phyloP scores from a whole-genome alignment of 2,888 invertebrate genomes.

The Melinaea menophilus region DNA sequence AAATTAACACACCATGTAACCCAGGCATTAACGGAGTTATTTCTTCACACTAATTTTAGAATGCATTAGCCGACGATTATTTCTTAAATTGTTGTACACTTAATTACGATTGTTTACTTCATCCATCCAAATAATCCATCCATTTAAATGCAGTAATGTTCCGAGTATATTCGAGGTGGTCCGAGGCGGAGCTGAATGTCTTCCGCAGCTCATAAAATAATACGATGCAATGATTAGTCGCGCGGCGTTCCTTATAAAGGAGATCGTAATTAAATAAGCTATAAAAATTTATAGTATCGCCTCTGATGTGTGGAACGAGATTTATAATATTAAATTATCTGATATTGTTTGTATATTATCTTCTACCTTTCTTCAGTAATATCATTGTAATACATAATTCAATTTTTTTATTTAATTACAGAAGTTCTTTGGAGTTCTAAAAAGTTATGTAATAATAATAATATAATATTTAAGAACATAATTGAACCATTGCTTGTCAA shows the following conservation, averaged over 20 bases:
- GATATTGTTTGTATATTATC: background rate
- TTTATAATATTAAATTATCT: background rate
- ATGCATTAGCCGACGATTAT: conserved; percentile 59
- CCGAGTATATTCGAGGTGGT: conserved; percentile 53
- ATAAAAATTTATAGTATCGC: conserved; percentile 30
- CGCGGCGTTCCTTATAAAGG: conserved; percentile 19
- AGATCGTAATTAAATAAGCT: conserved; percentile 18
- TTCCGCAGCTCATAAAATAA: conserved; percentile 53
- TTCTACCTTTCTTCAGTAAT: background rate
- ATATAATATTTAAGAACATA: background rate
- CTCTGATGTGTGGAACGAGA: background rate
- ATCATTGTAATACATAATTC: background rate
- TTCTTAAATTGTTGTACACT: conserved; percentile 54
- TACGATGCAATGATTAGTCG: conserved; percentile 43
- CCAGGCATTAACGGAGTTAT: conserved; percentile 32
- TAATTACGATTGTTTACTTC: conserved; percentile 63
- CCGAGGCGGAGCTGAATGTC: conserved; percentile 42
- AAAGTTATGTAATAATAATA: background rate
- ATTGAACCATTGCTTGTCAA: conserved; percentile 31
- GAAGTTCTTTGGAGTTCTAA: background rate
- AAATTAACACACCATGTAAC: conserved; percentile 43
- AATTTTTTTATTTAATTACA: too few species aligned
- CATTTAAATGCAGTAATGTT: conserved; percentile 51
- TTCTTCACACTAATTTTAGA: conserved; percentile 60
- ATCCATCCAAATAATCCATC: conserved; percentile 32